phyloP scores from a whole-genome alignment of 2,113 vertebrate species.

The Tauraco erythrolophus region DNA sequence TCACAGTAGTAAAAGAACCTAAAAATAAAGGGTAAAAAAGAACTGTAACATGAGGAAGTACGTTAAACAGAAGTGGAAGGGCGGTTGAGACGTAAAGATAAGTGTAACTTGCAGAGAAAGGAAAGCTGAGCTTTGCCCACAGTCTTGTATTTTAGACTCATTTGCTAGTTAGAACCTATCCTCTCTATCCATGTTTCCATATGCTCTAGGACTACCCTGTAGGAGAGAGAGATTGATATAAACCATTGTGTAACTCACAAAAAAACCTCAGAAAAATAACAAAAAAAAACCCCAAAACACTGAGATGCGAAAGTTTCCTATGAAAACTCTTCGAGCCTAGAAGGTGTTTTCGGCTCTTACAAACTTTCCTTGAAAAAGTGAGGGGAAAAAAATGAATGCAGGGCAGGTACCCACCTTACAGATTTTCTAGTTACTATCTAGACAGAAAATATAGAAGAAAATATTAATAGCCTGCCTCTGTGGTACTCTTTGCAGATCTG shows the following conservation, averaged over 20 bases:
- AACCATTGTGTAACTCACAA: not conserved
- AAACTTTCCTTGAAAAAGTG: not conserved
- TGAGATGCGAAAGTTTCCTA: not conserved
- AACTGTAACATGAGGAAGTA: not conserved
- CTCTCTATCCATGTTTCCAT: not conserved
- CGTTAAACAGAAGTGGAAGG: not conserved
- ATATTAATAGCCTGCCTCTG: conserved; percentile 15
- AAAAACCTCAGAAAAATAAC: not conserved
- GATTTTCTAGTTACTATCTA: not conserved
- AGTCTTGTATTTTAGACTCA: not conserved
- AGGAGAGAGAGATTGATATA: not conserved
- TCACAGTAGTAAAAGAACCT: not conserved
- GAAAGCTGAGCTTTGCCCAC: not conserved
- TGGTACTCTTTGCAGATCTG: not conserved
- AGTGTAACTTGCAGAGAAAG: not conserved
- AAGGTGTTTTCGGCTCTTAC: not conserved
- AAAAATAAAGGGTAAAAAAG: not conserved
- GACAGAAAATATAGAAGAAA: not conserved
- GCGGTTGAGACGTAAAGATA: not conserved
- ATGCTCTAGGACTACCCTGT: not conserved
- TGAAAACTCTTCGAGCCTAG: not conserved
- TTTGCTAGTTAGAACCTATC: not conserved
- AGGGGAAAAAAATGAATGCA: not conserved
- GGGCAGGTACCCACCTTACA: not conserved
- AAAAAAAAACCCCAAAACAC: rapidly evolving